Percentiles rank a stretch among this genome's conserved stretches.
Conservation (phyloP, 2,888 invertebrate genomes). For the Sepiola atlantica region DNA sequence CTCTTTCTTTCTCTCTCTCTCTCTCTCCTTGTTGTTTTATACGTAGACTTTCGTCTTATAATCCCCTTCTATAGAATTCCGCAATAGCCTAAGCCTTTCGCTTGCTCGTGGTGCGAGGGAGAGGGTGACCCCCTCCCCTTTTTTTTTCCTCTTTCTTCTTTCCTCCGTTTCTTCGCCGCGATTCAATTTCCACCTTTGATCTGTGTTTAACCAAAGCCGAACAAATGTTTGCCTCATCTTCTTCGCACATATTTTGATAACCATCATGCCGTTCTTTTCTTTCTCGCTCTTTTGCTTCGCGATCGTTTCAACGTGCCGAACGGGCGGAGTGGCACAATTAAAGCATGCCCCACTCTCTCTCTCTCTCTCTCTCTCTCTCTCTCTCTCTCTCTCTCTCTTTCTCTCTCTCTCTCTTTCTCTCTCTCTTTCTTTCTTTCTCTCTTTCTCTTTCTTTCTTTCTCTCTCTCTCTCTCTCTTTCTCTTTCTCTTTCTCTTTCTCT, state of each 20-base stretch:
- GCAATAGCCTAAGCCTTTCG: too few relatives aligned
- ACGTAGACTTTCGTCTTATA: too few relatives aligned
- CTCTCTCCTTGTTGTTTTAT: too few relatives aligned
- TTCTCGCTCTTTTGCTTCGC: background rate
- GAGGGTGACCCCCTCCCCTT: too few relatives aligned
- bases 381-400: background rate
- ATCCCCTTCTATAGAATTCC: too few relatives aligned
- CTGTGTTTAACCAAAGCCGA: background rate
- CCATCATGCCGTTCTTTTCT: too few relatives aligned
- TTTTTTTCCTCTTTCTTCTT: background rate
- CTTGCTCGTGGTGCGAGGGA: too few relatives aligned
- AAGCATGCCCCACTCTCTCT: background rate
- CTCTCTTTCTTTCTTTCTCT: background rate
- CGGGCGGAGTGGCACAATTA: background rate
- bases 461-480: conserved; percentile 43
- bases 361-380: background rate
- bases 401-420: background rate
- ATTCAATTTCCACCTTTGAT: background rate
- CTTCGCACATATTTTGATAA: conserved; percentile 32
- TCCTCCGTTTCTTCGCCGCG: background rate
- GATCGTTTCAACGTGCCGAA: background rate
- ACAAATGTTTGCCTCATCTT: conserved; percentile 8
- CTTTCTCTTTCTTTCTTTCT: conserved; percentile 20
- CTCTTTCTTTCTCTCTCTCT: too few relatives aligned
- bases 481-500: background rate